Evolutionary conservation across 2,797 vertebrate species (phyloP).

Genomic region (Pachyuromys duprasi): DNA sequence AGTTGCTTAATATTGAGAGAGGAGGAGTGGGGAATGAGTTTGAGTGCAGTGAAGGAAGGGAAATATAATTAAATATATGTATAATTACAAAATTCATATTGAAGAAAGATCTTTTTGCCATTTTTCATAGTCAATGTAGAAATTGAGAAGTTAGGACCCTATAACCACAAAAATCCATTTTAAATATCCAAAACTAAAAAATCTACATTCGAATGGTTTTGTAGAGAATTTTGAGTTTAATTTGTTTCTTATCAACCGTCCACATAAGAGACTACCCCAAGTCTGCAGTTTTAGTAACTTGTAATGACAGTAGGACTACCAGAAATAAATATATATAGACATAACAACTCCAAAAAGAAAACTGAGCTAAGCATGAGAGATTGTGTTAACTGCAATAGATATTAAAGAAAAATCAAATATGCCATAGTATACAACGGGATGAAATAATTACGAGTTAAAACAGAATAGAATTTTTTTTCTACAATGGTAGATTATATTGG

Average conservation of each 20-base stretch:
- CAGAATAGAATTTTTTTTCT: background rate
- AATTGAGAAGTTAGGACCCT: background rate
- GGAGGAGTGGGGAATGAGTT: no score
- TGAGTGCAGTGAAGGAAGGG: rapidly evolving
- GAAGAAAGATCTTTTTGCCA: background rate
- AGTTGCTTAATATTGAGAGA: background rate
- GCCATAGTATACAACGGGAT: background rate
- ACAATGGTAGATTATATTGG: background rate
- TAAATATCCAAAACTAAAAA: background rate
- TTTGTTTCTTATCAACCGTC: background rate
- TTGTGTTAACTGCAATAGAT: background rate
- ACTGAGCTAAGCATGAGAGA: background rate
- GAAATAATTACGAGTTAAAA: background rate
- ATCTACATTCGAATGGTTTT: background rate
- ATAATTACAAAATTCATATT: background rate
- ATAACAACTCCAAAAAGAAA: background rate
- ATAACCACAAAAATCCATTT: background rate
- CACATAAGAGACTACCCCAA: background rate
- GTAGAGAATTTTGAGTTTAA: background rate
- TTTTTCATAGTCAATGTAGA: slow-evolving; percentile 31
- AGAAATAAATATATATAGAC: background rate
- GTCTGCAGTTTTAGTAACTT: background rate
- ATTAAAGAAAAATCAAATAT: background rate
- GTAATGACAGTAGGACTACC: background rate
- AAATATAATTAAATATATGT: background rate